Evolutionary conservation across 2,888 invertebrate genomes (phyloP).

Genomic region (Harpalus rubripes): DNA sequence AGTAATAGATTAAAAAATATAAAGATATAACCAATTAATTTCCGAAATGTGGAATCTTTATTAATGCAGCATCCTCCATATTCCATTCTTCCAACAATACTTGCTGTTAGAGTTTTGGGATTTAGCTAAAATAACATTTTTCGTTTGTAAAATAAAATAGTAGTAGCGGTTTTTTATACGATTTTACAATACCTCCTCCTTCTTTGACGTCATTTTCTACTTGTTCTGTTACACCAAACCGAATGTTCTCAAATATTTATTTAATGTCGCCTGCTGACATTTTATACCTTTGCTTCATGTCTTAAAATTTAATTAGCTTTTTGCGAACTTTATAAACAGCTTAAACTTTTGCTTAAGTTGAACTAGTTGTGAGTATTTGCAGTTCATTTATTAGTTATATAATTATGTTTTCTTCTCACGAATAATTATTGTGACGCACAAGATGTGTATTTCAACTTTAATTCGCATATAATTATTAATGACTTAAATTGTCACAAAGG

Average conservation of each 20-base stretch:
- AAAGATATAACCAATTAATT: not conserved
- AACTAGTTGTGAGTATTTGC: not conserved
- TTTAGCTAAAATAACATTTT: slow-evolving; percentile 12
- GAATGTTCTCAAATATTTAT: not conserved
- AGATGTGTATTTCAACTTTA: not conserved
- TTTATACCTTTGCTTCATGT: not conserved
- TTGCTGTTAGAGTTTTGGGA: not conserved
- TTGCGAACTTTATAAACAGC: not conserved
- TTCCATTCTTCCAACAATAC: slow-evolving; percentile 1
- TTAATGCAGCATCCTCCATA: slow-evolving; percentile 13
- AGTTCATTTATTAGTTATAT: slow-evolving; percentile 7
- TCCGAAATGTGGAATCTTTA: not conserved
- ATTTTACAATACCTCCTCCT: not conserved
- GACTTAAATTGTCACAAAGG: not conserved
- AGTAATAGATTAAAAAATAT: slow-evolving; percentile 20
- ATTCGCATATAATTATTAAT: not conserved
- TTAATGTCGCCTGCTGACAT: not conserved
- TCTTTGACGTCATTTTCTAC: not conserved
- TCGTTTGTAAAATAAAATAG: not conserved
- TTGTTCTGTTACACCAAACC: not conserved
- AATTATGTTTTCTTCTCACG: not conserved
- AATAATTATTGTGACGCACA: not conserved
- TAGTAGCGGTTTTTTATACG: not conserved
- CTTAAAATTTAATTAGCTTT: slow-evolving; percentile 1
- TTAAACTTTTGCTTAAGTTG: not conserved